phyloP scores from a whole-genome alignment of 2,797 vertebrate species.

The Gambelia wislizenii region DNA sequence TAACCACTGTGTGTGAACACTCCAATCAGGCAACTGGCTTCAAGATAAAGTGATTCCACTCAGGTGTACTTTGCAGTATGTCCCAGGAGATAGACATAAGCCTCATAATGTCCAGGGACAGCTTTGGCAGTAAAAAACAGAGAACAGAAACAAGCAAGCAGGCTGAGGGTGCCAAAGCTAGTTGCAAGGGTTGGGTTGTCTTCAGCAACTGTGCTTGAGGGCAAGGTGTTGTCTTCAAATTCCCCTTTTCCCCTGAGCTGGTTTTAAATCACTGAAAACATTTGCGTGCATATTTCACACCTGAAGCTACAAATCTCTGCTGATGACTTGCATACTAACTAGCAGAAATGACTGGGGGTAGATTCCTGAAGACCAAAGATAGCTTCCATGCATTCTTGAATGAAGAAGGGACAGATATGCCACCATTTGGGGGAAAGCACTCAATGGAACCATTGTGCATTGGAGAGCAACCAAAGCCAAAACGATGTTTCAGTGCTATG shows the following conservation, averaged over 20 bases:
- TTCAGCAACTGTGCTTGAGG: not conserved
- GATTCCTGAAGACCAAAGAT: not conserved
- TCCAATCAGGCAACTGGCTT: not conserved
- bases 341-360: conserved; percentile 25
- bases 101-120: not conserved
- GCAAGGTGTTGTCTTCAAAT: not conserved
- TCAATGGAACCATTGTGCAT: not conserved
- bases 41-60: not conserved
- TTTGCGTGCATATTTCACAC: conserved; percentile 58
- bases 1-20: not conserved
- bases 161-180: not conserved
- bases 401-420: not conserved
- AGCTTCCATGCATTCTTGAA: too few species aligned
- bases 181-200: not conserved
- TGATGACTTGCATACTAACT: conserved; percentile 30
- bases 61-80: not conserved
- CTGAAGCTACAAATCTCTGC: conserved; percentile 61
- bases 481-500: not conserved
- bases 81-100: not conserved
- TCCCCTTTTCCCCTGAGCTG: conserved; percentile 1
- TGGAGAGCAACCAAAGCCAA: not conserved
- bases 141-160: not conserved
- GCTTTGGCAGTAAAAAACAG: not conserved
- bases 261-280: conserved; percentile 53
- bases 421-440: not conserved